A percentile compares a stretch with the other conserved stretches of the same genome.
These are phyloP conservation scores for Poeciliopsis turneri DNA, from an alignment of 2,797 vertebrate species.

Conservation along the genomic window DNA sequence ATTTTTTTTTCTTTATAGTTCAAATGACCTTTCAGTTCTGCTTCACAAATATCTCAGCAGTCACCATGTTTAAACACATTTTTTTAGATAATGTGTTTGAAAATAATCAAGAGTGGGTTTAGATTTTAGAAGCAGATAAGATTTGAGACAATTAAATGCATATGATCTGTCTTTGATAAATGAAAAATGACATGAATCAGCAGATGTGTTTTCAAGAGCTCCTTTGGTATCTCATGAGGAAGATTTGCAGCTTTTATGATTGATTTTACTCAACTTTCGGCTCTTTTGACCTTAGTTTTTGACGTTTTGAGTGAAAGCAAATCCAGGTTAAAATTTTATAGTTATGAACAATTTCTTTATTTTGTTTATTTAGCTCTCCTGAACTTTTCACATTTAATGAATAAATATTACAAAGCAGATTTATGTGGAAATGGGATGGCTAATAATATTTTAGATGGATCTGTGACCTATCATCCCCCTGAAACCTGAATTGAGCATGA, in stretches of 20 bases:
- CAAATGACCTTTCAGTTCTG: not conserved
- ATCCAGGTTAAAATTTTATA: not conserved
- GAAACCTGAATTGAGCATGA: not conserved
- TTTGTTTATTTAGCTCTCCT: not conserved
- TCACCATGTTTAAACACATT: not conserved
- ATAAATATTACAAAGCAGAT: not conserved
- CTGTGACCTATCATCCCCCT: not conserved
- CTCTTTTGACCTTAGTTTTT: not conserved
- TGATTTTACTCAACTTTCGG: not conserved
- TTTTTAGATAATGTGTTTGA: not conserved
- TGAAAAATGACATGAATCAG: not conserved
- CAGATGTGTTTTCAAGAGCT: not conserved
- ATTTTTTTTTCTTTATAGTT: not conserved
- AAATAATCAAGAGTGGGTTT: no score
- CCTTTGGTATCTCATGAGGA: not conserved
- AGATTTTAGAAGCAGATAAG: not conserved
- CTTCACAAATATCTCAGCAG: not conserved
- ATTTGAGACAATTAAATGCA: not conserved
- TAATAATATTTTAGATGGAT: not conserved
- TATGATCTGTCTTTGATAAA: not conserved
- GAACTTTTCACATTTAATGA: not conserved
- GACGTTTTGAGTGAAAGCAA: not conserved
- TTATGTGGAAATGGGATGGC: not conserved
- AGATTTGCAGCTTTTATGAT: not conserved
- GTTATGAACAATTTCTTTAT: not conserved